Evolutionary conservation across 2,113 vertebrate genomes (phyloP).

Genomic region (Caranx melampygus): DNA sequence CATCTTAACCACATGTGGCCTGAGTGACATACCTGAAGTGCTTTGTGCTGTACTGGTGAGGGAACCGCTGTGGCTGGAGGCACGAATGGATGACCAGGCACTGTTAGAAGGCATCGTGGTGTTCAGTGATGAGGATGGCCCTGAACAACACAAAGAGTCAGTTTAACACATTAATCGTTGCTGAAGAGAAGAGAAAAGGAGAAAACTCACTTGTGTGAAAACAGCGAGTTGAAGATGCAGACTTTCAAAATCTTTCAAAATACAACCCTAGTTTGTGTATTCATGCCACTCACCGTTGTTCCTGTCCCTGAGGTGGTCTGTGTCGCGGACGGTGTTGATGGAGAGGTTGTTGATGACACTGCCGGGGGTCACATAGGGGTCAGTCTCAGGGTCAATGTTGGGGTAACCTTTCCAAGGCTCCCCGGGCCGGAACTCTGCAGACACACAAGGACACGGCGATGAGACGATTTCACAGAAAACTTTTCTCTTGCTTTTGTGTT

Average conservation of each 20-base stretch:
- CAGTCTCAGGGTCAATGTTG: conserved; percentile 99
- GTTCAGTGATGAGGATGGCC: conserved; percentile 99
- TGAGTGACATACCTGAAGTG: conserved; percentile 91
- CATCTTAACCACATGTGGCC: not conserved
- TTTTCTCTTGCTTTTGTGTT: not conserved
- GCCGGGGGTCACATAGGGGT: conserved; percentile 99
- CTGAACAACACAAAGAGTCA: conserved; percentile 73
- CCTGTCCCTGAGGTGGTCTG: conserved; percentile 99
- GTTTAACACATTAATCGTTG: too few species aligned
- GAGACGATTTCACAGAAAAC: not conserved
- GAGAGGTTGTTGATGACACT: conserved; percentile 99
- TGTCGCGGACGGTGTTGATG: conserved; percentile 99
- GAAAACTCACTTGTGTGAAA: too few species aligned
- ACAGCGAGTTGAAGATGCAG: too few species aligned
- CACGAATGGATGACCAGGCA: conserved; percentile 99
- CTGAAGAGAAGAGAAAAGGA: too few species aligned
- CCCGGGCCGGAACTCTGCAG: conserved; percentile 96
- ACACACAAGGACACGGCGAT: not conserved
- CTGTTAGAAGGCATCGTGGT: conserved; percentile 99
- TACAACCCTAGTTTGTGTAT: not conserved
- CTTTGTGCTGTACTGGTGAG: conserved; percentile 99
- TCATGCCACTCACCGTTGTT: conserved; percentile 88
- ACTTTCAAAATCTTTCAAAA: too few species aligned
- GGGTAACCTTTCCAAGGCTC: conserved; percentile 99
- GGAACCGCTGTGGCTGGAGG: conserved; percentile 99